A percentile compares a stretch with the other conserved stretches of the same genome.
phyloP scores from a whole-genome alignment of 2,113 vertebrate genomes.

The Chinchilla lanigera region DNA sequence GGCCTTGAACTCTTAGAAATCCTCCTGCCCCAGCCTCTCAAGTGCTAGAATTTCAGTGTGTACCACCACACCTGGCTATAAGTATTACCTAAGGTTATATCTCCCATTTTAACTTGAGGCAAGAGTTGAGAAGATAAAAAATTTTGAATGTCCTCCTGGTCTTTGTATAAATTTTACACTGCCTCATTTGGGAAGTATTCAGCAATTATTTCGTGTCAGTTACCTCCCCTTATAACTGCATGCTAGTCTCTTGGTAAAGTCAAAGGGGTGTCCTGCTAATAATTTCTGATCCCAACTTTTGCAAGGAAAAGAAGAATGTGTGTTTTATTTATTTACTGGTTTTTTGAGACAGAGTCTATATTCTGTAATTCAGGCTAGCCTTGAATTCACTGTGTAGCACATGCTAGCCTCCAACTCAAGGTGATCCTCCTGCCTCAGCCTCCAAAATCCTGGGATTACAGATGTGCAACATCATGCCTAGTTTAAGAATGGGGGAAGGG shows the following conservation, averaged over 20 bases:
- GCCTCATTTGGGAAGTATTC: background rate
- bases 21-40: background rate
- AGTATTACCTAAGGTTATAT: background rate
- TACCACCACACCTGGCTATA: background rate
- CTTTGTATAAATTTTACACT: conserved; percentile 3
- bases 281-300: conserved; percentile 24
- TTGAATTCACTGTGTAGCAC: background rate
- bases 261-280: background rate
- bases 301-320: background rate
- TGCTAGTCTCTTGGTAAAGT: background rate
- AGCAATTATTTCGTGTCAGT: background rate
- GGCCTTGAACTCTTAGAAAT: background rate
- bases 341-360: background rate
- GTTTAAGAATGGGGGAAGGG: no score
- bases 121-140: background rate
- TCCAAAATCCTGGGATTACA: background rate
- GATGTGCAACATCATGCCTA: background rate
- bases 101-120: background rate
- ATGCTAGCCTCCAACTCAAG: background rate
- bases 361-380: background rate
- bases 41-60: background rate
- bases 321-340: background rate
- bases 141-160: background rate
- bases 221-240: background rate
- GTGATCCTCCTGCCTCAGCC: background rate